These are phyloP conservation scores for Cephalopholis sonnerati DNA, from an alignment of 2,113 vertebrate species.

Conservation along the genomic window DNA sequence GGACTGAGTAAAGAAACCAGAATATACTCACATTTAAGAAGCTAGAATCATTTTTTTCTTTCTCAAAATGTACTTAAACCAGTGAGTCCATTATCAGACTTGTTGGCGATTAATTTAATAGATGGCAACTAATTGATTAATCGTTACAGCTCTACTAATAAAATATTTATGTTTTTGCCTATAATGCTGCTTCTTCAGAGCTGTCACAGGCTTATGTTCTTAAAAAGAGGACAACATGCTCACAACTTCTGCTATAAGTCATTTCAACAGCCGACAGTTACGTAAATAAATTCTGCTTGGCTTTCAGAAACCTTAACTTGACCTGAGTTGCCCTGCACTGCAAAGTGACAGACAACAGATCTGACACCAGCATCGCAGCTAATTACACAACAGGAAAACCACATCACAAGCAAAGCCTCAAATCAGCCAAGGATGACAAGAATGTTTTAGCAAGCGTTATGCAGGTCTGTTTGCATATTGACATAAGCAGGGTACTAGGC, in stretches of 20 bases:
- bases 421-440: slow-evolving; percentile 19
- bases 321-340: not conserved
- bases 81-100: no score
- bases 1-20: no score
- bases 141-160: no score
- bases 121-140: no score
- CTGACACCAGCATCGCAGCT: slow-evolving; percentile 19
- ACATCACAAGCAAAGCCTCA: slow-evolving; percentile 3
- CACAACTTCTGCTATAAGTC: not conserved
- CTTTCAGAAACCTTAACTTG: not conserved
- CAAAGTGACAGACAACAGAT: slow-evolving; percentile 6
- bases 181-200: not conserved
- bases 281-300: not conserved
- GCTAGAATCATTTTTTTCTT: no score
- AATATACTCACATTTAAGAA: no score
- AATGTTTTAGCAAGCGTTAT: not conserved
- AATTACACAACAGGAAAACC: slow-evolving; percentile 63
- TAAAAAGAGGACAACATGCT: not conserved
- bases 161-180: not conserved
- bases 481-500: not conserved
- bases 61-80: no score
- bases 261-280: not conserved
- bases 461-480: slow-evolving; percentile 1
- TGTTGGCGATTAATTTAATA: no score
- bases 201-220: not conserved